phyloP scores from a whole-genome alignment of 2,113 vertebrate species.

The Campylomormyrus numenius region DNA sequence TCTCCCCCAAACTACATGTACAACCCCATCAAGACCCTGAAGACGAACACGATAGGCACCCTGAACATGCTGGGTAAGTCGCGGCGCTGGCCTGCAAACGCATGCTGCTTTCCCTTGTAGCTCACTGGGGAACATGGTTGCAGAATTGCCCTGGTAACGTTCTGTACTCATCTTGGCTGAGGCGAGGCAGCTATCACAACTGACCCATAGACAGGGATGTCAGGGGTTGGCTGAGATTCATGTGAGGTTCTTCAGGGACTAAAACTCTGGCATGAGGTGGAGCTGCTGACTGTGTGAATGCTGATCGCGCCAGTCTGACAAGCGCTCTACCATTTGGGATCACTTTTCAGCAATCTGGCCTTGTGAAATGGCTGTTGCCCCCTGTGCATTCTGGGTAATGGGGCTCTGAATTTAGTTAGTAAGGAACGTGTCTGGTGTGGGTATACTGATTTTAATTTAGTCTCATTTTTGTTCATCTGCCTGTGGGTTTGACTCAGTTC shows the following conservation, averaged over 20 bases:
- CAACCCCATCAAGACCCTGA: constrained; percentile 96
- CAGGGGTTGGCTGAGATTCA: background rate
- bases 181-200: background rate
- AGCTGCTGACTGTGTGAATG: background rate
- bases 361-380: background rate
- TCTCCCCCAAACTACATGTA: constrained; percentile 99
- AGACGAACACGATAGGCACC: constrained; percentile 95
- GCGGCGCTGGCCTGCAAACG: background rate
- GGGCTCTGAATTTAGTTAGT: background rate
- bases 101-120: background rate
- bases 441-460: background rate
- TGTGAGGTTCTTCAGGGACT: background rate
- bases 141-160: background rate
- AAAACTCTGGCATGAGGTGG: background rate
- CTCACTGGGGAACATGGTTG: too few relatives aligned
- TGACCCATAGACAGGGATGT: background rate
- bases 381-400: background rate
- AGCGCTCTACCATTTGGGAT: background rate
- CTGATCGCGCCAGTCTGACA: background rate
- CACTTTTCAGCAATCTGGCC: background rate
- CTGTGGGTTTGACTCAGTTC: background rate
- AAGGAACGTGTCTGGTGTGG: background rate
- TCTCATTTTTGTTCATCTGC: background rate
- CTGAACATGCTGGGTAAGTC: constrained; percentile 94
- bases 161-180: background rate